These are phyloP conservation scores for Drosophila pseudotakahashii DNA, from an alignment of 2,888 invertebrate species.

Conservation along the genomic window DNA sequence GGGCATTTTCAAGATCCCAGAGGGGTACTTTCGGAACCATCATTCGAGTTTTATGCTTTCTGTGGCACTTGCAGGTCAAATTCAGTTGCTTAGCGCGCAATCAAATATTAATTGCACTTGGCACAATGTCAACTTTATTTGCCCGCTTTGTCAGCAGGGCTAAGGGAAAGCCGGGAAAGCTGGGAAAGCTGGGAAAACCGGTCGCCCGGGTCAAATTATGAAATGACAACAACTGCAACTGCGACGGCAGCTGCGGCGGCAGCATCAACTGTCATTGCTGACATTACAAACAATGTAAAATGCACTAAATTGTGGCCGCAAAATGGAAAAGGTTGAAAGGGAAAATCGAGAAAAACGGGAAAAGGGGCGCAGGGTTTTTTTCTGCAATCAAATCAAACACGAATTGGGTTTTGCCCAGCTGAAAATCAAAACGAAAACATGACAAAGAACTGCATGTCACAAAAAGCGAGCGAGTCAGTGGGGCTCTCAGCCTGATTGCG, in stretches of 20 bases:
- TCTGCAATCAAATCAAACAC: conserved; percentile 73
- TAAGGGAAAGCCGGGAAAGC: conserved; percentile 12
- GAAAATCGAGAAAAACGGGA: conserved; percentile 2
- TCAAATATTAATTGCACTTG: conserved; percentile 62
- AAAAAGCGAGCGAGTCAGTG: conserved; percentile 25
- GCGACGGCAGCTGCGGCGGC: conserved; percentile 20
- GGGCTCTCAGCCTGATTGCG: conserved; percentile 64
- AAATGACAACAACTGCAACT: conserved; percentile 27
- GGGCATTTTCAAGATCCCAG: background rate
- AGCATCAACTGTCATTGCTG: conserved; percentile 37
- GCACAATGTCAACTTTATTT: conserved; percentile 63
- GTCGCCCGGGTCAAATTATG: conserved; percentile 55
- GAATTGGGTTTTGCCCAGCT: conserved; percentile 67
- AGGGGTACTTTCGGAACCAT: background rate
- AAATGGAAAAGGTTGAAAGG: conserved; percentile 36
- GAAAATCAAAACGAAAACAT: conserved; percentile 60
- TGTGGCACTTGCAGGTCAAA: conserved; percentile 31
- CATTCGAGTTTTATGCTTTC: conserved; percentile 14
- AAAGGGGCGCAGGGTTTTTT: background rate
- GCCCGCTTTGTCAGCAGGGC: conserved; percentile 28
- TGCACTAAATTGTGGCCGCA: conserved; percentile 66
- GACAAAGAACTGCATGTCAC: conserved; percentile 40
- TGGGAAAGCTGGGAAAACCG: conserved; percentile 10
- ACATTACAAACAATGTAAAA: conserved; percentile 71
- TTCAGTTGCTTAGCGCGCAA: conserved; percentile 41